These are phyloP conservation scores for Drosophila formosana DNA, from an alignment of 2,888 invertebrate genomes.

Conservation along the genomic window DNA sequence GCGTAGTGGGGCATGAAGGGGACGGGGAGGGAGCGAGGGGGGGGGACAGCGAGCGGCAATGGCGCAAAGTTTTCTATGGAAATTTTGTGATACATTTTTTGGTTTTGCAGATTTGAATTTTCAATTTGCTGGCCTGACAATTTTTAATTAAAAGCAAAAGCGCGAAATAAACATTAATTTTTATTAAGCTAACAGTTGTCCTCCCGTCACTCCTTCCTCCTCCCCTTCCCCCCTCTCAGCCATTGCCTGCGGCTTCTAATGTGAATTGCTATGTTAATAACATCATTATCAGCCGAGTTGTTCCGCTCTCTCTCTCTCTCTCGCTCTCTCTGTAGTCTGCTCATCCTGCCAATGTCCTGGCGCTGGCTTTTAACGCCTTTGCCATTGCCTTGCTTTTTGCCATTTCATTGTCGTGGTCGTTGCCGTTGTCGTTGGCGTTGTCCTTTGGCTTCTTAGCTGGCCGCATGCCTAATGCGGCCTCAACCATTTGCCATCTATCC, in stretches of 20 bases:
- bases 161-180: slow-evolving; percentile 73
- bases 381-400: slow-evolving; percentile 52
- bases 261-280: slow-evolving; percentile 74
- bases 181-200: slow-evolving; percentile 51
- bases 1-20: slow-evolving; percentile 1
- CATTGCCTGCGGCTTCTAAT: slow-evolving; percentile 60
- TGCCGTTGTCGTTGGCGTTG: slow-evolving; percentile 1
- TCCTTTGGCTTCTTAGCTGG: slow-evolving; percentile 35
- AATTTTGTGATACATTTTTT: slow-evolving; percentile 51
- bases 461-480: slow-evolving; percentile 51
- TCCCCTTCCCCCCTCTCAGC: not conserved
- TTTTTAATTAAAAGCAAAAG: slow-evolving; percentile 76
- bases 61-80: slow-evolving; percentile 26
- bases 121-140: slow-evolving; percentile 68
- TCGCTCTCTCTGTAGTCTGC: not conserved
- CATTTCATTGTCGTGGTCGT: slow-evolving; percentile 46
- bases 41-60: too few species aligned
- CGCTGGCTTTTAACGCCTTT: slow-evolving; percentile 73
- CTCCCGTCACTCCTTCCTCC: not conserved
- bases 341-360: slow-evolving; percentile 13
- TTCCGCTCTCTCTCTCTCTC: not conserved
- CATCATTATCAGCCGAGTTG: slow-evolving; percentile 65
- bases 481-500: slow-evolving; percentile 40
- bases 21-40: not conserved
- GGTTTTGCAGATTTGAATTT: slow-evolving; percentile 60